Evolutionary conservation across 2,797 vertebrate genomes (phyloP).

Genomic region (Austrolebias charrua): DNA sequence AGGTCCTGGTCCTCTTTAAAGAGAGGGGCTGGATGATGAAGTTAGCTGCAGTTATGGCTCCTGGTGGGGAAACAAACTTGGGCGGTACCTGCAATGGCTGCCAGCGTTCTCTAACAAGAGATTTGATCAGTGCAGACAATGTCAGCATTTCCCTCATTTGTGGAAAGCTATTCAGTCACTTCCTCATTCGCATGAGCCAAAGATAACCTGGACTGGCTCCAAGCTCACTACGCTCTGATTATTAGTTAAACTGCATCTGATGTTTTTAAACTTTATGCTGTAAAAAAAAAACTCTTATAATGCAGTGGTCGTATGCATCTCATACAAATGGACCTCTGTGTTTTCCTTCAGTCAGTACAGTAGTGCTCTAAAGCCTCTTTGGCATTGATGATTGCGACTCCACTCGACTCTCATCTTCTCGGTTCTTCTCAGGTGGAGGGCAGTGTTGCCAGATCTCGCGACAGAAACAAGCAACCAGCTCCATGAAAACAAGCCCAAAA

Average conservation of each 20-base stretch:
- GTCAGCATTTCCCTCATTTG: conserved; percentile 73
- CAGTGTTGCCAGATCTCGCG: too few species aligned
- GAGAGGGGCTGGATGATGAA: conserved; percentile 54
- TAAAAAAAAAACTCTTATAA: too few species aligned
- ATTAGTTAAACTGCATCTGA: conserved; percentile 20
- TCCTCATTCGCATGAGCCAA: conserved; percentile 65
- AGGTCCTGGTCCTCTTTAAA: conserved; percentile 36
- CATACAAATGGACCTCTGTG: background rate
- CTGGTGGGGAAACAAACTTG: conserved; percentile 28
- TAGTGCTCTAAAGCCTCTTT: conserved; percentile 3
- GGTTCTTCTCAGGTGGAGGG: too few species aligned
- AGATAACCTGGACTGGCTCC: conserved; percentile 42
- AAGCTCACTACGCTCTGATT: conserved; percentile 47
- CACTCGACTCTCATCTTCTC: too few species aligned
- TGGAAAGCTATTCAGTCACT: conserved; percentile 65
- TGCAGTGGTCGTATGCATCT: too few species aligned
- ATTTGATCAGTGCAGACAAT: conserved; percentile 64
- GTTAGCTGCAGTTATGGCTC: conserved; percentile 36
- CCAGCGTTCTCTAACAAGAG: conserved; percentile 53
- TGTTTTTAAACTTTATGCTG: background rate
- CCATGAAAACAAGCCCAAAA: too few species aligned
- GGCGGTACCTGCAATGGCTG: conserved; percentile 34
- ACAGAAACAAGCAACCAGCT: too few species aligned
- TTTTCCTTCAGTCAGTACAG: conserved; percentile 16
- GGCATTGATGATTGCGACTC: background rate